phyloP scores from a whole-genome alignment of 1,140 invertebrate genomes.

The Pseudomyrmex sp. region DNA sequence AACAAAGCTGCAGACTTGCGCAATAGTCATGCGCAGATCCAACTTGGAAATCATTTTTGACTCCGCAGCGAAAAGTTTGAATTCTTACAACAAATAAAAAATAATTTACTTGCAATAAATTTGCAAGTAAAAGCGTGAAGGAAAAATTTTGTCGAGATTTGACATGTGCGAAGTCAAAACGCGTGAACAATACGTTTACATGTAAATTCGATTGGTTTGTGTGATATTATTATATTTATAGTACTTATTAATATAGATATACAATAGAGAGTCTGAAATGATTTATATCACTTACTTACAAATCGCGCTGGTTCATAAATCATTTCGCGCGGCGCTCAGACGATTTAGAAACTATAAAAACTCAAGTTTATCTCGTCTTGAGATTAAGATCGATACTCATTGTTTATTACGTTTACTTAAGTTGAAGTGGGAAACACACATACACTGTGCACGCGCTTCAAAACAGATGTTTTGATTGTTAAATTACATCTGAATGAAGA shows the following conservation, averaged over 20 bases:
- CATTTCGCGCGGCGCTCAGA: conserved; percentile 23
- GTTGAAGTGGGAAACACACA: conserved; percentile 28
- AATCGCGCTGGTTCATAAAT: conserved; percentile 70
- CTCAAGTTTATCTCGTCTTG: conserved; percentile 21
- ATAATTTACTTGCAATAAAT: too few relatives aligned
- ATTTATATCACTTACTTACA: conserved; percentile 62
- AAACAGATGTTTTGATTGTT: not conserved
- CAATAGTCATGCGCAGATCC: too few relatives aligned
- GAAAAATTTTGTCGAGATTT: not conserved
- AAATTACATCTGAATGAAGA: conserved; percentile 38
- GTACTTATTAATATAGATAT: conserved; percentile 60
- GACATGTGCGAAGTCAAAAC: conserved; percentile 1
- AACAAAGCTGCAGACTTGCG: too few relatives aligned
- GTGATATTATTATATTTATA: conserved; percentile 60
- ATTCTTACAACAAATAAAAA: too few relatives aligned
- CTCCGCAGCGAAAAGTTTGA: too few relatives aligned
- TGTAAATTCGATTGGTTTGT: not conserved
- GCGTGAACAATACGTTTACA: conserved; percentile 9
- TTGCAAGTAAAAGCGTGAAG: too few relatives aligned
- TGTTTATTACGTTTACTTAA: conserved; percentile 65
- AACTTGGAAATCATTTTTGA: too few relatives aligned
- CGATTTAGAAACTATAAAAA: conserved; percentile 65
- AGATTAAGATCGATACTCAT: conserved; percentile 68
- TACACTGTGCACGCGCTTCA: conserved; percentile 1
- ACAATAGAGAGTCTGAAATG: conserved; percentile 52